Evolutionary conservation across 2,888 invertebrate species (phyloP), one percentile per base, ranked within the genome.

Genomic region (Hemistola chrysoprasaria): DNA sequence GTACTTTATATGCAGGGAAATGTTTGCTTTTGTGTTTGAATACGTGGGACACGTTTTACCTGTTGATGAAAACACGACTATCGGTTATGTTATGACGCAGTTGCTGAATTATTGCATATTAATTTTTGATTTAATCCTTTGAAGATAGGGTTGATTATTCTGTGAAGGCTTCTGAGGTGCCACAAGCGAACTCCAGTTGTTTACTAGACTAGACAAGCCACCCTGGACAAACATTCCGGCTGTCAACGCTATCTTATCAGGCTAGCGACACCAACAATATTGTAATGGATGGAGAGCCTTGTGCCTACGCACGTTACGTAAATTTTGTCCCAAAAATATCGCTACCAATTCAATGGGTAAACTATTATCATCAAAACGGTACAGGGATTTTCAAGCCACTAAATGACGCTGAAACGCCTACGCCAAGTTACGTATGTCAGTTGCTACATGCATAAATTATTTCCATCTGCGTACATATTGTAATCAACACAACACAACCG

Each of bases 201-300:
- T 69, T 79, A 77, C 66, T 69, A 65, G 62, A 61, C 72, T 72
- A 65, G 56, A 59, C 72, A 81, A 82, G 84, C 78, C 74, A 75
- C 70, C 74, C 66, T 69, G 46, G 61, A 62, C 73, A 83, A 84
- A 84, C 78, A 82, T 63, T 58, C 65, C 65, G 65, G 64, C 64
- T 71, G 72, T 71, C 74, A 66, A 53, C 65, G 65, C 65, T 82
- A 84, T 86, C 84, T 85, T 75, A 85, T 85, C 85, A 76, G 66
- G 56, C 63, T 63, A 72, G 67, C 67, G 68, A 69, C 72, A 64
- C 59, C 55, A 53, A 71, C 65, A 66, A 39, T 47, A 49, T 50
- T 36, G 34, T 43, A 47, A 44, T 40, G 30, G 39, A 47, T 40
- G 24, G 31, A 40, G 28, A 29, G 40, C 39, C 41, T 47, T 37